phyloP scores from a whole-genome alignment of 2,888 invertebrate species.

The Sinodicranocentrus sp. region DNA sequence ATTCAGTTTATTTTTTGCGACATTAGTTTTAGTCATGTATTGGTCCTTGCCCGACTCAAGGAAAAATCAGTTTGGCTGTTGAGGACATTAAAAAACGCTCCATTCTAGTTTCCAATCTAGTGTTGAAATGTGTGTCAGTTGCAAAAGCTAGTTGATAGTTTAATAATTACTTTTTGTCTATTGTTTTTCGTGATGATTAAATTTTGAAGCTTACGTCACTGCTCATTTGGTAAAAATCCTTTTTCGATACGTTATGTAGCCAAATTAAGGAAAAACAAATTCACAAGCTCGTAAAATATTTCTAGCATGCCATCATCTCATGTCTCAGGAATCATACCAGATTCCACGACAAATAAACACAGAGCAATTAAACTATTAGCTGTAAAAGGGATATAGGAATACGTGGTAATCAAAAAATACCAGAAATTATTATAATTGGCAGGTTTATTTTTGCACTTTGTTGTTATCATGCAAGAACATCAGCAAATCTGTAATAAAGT shows the following conservation, averaged over 20 bases:
- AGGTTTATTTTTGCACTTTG: no score
- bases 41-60: constrained; percentile 20
- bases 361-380: no score
- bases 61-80: neutral
- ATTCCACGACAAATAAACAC: no score
- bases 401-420: no score
- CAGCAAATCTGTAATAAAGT: no score
- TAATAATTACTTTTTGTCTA: neutral
- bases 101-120: neutral
- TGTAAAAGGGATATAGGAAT: no score
- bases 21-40: constrained; percentile 29
- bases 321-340: no score
- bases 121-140: neutral
- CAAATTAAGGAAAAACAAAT: neutral
- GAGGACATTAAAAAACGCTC: neutral
- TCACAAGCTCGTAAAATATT: no score
- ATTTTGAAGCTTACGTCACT: neutral
- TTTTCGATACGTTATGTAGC: neutral
- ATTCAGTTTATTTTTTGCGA: neutral
- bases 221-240: neutral
- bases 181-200: neutral
- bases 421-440: no score
- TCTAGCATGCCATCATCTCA: no score
- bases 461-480: no score
- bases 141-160: neutral